phyloP scores from a whole-genome alignment of 2,797 vertebrate genomes.

The Dryobates pubescens region DNA sequence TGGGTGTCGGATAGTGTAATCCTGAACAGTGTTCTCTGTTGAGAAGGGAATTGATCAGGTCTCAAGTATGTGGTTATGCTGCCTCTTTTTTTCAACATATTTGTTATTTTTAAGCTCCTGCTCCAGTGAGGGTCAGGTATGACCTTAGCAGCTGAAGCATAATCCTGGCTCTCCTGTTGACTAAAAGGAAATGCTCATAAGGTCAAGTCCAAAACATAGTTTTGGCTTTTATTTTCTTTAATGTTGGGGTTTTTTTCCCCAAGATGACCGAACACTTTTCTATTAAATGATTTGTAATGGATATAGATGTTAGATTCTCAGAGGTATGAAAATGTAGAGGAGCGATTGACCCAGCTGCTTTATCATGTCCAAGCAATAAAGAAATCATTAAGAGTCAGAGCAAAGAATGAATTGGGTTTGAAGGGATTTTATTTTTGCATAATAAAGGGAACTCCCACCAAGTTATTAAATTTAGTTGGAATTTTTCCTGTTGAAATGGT shows the following conservation, averaged over 20 bases:
- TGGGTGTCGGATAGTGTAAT: neutral
- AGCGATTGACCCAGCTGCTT: conserved; percentile 32
- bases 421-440: conserved; percentile 36
- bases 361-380: conserved; percentile 37
- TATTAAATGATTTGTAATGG: neutral
- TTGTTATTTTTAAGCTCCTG: neutral
- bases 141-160: neutral
- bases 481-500: conserved; percentile 10
- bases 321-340: neutral
- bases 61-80: neutral
- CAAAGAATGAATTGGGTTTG: conserved; percentile 21
- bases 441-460: neutral
- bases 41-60: neutral
- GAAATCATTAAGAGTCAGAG: conserved; percentile 20
- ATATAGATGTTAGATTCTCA: conserved; percentile 14
- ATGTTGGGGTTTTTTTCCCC: neutral
- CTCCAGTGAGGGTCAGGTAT: neutral
- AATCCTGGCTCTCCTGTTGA: neutral
- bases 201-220: neutral
- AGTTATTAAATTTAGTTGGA: conserved; percentile 5
- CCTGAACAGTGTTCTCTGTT: neutral
- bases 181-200: neutral
- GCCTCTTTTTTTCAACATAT: neutral
- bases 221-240: too few species aligned
- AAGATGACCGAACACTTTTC: neutral